Evolutionary conservation across 2,797 vertebrate genomes (phyloP).

Genomic region (Muraenolepis orangiensis): DNA sequence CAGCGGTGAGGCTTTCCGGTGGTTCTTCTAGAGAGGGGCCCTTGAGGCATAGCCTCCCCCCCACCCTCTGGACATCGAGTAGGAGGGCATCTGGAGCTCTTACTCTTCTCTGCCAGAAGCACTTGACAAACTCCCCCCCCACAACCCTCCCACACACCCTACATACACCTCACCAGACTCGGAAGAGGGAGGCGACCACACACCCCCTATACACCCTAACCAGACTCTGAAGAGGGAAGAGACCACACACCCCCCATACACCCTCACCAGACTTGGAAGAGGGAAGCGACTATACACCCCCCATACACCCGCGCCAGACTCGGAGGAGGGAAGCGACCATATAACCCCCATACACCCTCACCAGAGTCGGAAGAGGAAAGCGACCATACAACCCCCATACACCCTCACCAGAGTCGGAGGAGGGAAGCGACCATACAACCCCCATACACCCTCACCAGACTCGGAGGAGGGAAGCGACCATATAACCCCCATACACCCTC

Average conservation of each 20-base stretch:
- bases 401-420: slow-evolving; percentile 66
- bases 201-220: background rate
- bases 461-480: too few species aligned
- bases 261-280: slow-evolving; percentile 69
- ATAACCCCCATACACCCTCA: slow-evolving; percentile 18
- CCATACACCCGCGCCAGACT: slow-evolving; percentile 39
- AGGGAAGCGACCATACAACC: slow-evolving; percentile 57
- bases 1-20: slow-evolving; percentile 95
- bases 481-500: too few species aligned
- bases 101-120: slow-evolving; percentile 89
- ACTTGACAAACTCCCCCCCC: slow-evolving; percentile 64
- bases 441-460: too few species aligned
- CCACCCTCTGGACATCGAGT: slow-evolving; percentile 51
- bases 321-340: slow-evolving; percentile 67
- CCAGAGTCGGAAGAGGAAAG: slow-evolving; percentile 70
- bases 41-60: slow-evolving; percentile 52
- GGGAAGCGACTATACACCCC: slow-evolving; percentile 29
- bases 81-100: slow-evolving; percentile 81
- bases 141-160: slow-evolving; percentile 38
- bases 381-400: slow-evolving; percentile 4
- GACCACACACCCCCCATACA: background rate
- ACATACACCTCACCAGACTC: too few species aligned
- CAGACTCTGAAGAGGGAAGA: too few species aligned
- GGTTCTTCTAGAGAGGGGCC: slow-evolving; percentile 89
- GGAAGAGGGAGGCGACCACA: too few species aligned